phyloP scores from a whole-genome alignment of 2,113 vertebrate species.

The Psilopsiagon aurifrons region DNA sequence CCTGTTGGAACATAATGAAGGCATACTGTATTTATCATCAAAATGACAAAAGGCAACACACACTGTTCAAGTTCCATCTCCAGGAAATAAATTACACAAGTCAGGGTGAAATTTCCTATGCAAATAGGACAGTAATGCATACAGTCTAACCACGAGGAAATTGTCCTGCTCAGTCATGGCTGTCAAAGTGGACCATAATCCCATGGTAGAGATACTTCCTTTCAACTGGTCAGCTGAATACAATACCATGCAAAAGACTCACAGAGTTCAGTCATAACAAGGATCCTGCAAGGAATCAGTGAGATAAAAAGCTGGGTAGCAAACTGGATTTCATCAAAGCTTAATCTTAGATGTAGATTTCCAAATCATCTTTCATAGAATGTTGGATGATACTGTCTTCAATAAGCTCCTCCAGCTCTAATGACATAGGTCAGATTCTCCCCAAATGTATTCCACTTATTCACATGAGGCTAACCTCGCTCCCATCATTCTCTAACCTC shows the following conservation, averaged over 20 bases:
- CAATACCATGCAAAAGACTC: background rate
- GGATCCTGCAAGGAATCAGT: background rate
- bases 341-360: background rate
- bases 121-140: background rate
- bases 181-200: background rate
- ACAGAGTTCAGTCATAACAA: background rate
- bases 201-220: background rate
- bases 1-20: conserved; percentile 65
- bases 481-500: background rate
- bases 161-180: background rate
- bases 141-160: background rate
- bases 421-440: background rate
- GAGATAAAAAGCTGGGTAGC: background rate
- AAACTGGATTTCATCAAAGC: background rate
- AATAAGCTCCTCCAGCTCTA: background rate
- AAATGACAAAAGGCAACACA: background rate
- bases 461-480: background rate
- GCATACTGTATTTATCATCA: conserved; percentile 37
- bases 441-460: background rate
- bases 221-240: background rate
- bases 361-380: background rate
- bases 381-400: background rate
- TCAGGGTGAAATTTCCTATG: conserved; percentile 61
- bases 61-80: conserved; percentile 61
- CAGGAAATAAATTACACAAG: conserved; percentile 66